Evolutionary conservation across 2,888 invertebrate species (phyloP).

Genomic region (Stomorhina lunata): DNA sequence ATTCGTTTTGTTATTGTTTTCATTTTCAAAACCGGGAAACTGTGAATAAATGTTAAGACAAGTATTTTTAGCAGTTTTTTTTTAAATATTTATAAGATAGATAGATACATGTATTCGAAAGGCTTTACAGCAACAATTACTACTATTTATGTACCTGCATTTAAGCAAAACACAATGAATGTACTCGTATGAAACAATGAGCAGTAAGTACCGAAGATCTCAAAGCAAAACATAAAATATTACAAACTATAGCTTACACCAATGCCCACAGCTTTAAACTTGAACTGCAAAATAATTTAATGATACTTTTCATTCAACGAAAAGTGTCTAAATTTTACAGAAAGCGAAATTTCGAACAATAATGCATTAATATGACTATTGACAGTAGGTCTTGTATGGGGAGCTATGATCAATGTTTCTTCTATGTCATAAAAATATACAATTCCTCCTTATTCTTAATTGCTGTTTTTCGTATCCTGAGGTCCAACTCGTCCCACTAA

Average conservation of each 20-base stretch:
- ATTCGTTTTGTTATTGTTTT: slow-evolving; percentile 20
- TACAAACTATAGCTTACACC: background rate
- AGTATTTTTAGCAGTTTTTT: background rate
- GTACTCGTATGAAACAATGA: background rate
- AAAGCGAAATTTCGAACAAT: too few relatives aligned
- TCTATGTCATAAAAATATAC: too few relatives aligned
- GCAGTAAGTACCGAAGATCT: background rate
- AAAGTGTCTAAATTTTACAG: too few relatives aligned
- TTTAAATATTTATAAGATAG: background rate
- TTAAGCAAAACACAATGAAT: background rate
- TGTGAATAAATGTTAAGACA: background rate
- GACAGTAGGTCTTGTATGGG: too few relatives aligned
- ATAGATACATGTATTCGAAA: background rate
- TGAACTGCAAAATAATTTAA: too few relatives aligned
- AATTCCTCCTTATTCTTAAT: too few relatives aligned
- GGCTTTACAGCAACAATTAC: background rate
- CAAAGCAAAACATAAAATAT: background rate
- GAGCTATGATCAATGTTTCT: too few relatives aligned
- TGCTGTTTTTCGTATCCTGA: too few relatives aligned
- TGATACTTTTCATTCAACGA: too few relatives aligned
- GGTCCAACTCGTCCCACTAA: too few relatives aligned
- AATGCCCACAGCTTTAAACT: too few relatives aligned
- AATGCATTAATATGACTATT: too few relatives aligned
- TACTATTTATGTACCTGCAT: slow-evolving; percentile 20
- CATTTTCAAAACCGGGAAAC: slow-evolving; percentile 3